Conservation (phyloP, 2,797 vertebrate genomes). For the Esox masquinongy region DNA sequence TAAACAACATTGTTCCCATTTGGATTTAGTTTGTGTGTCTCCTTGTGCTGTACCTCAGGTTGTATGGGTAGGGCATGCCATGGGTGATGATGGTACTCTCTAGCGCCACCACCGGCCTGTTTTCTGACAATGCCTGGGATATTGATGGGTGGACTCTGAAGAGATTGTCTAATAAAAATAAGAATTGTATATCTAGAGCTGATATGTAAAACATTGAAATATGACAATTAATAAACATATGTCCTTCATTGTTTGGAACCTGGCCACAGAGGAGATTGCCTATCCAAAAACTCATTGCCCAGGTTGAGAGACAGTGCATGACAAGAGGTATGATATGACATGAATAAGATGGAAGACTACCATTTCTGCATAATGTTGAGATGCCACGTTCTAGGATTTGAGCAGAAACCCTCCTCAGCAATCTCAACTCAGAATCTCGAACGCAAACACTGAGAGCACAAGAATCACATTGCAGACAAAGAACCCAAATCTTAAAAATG, state of each 20-base stretch:
- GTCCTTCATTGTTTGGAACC: too few species aligned
- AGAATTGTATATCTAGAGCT: too few species aligned
- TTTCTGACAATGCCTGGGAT: constrained; percentile 76
- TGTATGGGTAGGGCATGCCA: constrained; percentile 90
- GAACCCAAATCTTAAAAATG: not conserved
- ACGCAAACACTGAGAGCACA: constrained; percentile 27
- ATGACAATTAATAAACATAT: too few species aligned
- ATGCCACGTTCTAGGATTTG: constrained; percentile 57
- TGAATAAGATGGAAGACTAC: constrained; percentile 44
- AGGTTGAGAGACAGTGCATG: too few species aligned
- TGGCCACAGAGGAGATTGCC: too few species aligned
- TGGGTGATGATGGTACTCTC: constrained; percentile 93
- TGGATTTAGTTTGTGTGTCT: too few species aligned
- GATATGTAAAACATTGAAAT: too few species aligned
- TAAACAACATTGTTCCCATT: too few species aligned
- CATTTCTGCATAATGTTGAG: constrained; percentile 56
- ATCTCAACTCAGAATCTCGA: constrained; percentile 42
- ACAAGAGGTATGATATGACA: too few species aligned
- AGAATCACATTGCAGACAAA: not conserved
- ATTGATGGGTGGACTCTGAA: constrained; percentile 81
- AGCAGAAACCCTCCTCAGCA: constrained; percentile 57
- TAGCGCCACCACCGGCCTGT: constrained; percentile 83
- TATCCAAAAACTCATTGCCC: too few species aligned
- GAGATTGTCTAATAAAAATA: constrained; percentile 65
- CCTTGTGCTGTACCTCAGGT: constrained; percentile 77